Evolutionary conservation across 2,888 invertebrate genomes (phyloP).

Genomic region (Nemotelus pantherinus): DNA sequence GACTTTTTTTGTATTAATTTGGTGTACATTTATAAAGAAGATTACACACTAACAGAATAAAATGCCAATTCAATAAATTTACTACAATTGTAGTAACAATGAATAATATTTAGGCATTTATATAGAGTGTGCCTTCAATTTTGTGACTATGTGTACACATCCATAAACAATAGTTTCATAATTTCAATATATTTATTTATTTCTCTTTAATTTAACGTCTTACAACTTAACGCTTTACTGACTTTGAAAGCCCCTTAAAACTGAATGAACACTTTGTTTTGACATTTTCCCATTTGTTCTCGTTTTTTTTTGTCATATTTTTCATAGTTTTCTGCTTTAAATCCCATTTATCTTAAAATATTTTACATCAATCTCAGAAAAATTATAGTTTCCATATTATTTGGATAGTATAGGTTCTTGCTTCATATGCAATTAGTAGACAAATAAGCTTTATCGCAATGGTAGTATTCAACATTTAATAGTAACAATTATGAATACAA

Average conservation of each 20-base stretch:
- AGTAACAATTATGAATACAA: slow-evolving; percentile 3
- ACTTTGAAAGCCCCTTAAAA: slow-evolving; percentile 44
- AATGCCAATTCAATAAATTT: too few relatives aligned
- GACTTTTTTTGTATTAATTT: too few relatives aligned
- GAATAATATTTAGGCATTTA: too few relatives aligned
- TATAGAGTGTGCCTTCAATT: too few relatives aligned
- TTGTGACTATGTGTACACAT: too few relatives aligned
- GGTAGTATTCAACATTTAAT: slow-evolving; percentile 22
- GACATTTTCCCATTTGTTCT: slow-evolving; percentile 43
- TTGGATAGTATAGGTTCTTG: slow-evolving; percentile 17
- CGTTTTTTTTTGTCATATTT: slow-evolving; percentile 17
- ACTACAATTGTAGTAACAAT: too few relatives aligned
- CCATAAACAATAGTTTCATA: slow-evolving; percentile 6
- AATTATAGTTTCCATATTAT: slow-evolving; percentile 15
- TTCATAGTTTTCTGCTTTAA: slow-evolving; percentile 14
- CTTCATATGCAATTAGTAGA: slow-evolving; percentile 17
- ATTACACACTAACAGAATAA: too few relatives aligned
- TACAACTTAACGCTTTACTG: slow-evolving; percentile 33
- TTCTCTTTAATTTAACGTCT: slow-evolving; percentile 47
- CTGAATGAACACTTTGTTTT: slow-evolving; percentile 49
- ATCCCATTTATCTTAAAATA: slow-evolving; percentile 39
- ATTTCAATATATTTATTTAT: slow-evolving; percentile 42
- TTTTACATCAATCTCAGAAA: slow-evolving; percentile 42
- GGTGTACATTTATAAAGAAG: too few relatives aligned
- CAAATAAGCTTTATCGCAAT: slow-evolving; percentile 28